phyloP scores from a whole-genome alignment of 2,797 vertebrate genomes.

The Mallotus villosus region DNA sequence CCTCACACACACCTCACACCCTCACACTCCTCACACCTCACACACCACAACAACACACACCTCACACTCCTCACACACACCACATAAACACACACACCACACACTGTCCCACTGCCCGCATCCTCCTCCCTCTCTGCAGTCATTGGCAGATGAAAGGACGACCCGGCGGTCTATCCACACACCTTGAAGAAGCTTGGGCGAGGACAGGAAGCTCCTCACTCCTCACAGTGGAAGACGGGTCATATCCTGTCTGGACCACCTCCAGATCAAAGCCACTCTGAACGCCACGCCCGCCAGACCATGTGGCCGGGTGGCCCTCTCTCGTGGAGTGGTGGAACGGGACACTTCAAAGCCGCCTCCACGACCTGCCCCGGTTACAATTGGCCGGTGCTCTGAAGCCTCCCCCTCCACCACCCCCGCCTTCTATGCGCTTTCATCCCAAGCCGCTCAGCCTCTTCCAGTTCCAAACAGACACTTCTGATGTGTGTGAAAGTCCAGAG shows the following conservation, averaged over 20 bases:
- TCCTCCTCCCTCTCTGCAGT: not conserved
- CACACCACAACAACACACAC: not conserved
- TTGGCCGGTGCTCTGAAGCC: too few relatives aligned
- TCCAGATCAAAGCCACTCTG: too few relatives aligned
- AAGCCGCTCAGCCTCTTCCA: slow-evolving; percentile 2
- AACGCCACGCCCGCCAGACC: not conserved
- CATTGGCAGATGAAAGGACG: too few relatives aligned
- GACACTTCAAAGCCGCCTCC: slow-evolving; percentile 30
- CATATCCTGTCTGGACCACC: too few relatives aligned
- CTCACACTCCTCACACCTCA: not conserved
- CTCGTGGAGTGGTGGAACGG: slow-evolving; percentile 9
- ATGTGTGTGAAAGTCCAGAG: slow-evolving; percentile 5
- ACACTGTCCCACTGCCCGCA: not conserved
- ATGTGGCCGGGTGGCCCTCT: slow-evolving; percentile 2
- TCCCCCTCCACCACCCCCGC: not conserved
- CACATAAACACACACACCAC: not conserved
- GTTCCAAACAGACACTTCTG: slow-evolving; percentile 2
- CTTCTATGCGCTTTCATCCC: slow-evolving; percentile 22
- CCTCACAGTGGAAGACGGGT: too few relatives aligned
- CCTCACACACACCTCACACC: not conserved
- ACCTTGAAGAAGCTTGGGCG: too few relatives aligned
- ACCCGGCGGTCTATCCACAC: too few relatives aligned
- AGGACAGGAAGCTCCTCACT: too few relatives aligned
- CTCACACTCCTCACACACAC: too few relatives aligned
- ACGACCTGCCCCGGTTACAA: not conserved